Conservation (phyloP, 2,113 vertebrate genomes). For the Psittacula cyanocephala region DNA sequence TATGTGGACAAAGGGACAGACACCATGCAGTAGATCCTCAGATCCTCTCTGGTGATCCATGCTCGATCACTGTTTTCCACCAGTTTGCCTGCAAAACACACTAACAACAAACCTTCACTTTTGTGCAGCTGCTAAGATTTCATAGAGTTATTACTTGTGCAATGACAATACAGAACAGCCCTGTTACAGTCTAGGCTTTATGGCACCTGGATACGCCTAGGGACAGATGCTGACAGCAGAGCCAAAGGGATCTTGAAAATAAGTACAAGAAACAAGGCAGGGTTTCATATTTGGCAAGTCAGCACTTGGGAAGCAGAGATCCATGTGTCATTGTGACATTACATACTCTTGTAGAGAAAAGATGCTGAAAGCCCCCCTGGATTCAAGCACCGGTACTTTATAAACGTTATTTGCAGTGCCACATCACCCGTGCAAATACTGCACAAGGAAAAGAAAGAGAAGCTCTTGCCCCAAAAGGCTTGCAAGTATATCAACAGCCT, state of each 20-base stretch:
- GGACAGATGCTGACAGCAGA: not conserved
- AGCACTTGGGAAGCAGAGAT: not conserved
- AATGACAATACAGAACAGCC: not conserved
- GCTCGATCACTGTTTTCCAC: not conserved
- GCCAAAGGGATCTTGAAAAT: not conserved
- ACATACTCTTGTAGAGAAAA: not conserved
- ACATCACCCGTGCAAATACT: not conserved
- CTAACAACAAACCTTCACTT: not conserved
- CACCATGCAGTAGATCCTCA: not conserved
- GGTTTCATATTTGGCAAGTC: not conserved
- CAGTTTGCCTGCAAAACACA: not conserved
- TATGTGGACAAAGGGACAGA: rapidly evolving
- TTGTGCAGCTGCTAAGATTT: not conserved
- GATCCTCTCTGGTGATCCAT: not conserved
- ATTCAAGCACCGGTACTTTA: not conserved
- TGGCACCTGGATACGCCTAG: not conserved
- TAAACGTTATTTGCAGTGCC: not conserved
- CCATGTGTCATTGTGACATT: not conserved
- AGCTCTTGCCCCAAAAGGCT: not conserved
- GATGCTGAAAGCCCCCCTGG: not conserved
- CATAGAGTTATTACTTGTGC: not conserved
- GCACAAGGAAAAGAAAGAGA: not conserved
- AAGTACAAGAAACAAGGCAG: not conserved
- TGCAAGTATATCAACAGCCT: not conserved
- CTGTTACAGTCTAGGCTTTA: not conserved